Base-by-base conservation (phyloP, 2,113 vertebrate species). In the Anser brachyrhynchus region DNA sequence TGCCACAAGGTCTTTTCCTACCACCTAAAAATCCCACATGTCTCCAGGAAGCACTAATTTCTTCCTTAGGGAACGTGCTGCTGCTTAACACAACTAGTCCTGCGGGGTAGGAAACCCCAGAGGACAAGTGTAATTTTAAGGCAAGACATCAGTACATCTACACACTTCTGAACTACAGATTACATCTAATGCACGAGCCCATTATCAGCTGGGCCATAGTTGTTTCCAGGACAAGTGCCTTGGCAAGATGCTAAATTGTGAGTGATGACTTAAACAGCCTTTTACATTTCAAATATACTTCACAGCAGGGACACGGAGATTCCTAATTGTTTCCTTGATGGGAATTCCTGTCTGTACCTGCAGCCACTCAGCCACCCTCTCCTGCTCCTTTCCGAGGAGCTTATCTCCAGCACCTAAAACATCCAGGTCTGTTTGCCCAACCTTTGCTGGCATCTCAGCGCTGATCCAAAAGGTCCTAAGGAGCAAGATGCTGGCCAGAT, bases 21-120 rank as follows among this genome's bases (percentile, higher is more conserved):
- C 84, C 51, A 31, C 52, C 77, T 33, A 61, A n/a, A 87, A 91
- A 87, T 78, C 89, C 46, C 77, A 81, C 43, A 39, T 1, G 2
- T 74, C 66, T 64, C 75, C 64, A 66, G 77, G 77, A 79, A 90
- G 71, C 35, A 80, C 78, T 2, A 37, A 88, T 66, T 82, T 89
- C 71, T 78, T 93, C 71, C 70, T 69, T 28, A 33, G 64, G 69
- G 76, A 57, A 57, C 81, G 33, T 78, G 52, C 89, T 95, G 71
- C 70, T 70, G 8, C 74, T 65, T 80, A 81, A 89, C 25, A n/a
- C 49, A 13, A 20, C 86, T 74, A 94, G 71, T 46, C 78, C 84
- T 85, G 54, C 70, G 23, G 43, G 51, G 67, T 3, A 67, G 67
- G 62, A 93, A 93, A 85, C 80, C 66, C 78, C 78, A 89, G 81